Evolutionary conservation across 1,140 invertebrate genomes (phyloP).

Genomic region (Proctacanthus coquilletti): DNA sequence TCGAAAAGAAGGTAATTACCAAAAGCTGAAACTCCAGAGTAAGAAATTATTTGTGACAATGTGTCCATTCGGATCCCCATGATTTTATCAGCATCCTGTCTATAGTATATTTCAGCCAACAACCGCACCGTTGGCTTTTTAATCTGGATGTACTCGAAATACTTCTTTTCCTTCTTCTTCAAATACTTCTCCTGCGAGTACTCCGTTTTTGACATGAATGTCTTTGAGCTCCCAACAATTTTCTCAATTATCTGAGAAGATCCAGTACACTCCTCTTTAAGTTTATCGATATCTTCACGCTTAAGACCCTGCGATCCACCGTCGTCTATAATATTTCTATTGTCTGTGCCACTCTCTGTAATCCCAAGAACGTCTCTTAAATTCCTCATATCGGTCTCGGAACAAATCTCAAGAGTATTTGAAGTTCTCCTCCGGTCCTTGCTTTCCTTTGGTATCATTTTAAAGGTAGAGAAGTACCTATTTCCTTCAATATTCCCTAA

Average conservation of each 20-base stretch:
- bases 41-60: conserved; percentile 69
- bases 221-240: conserved; percentile 77
- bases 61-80: conserved; percentile 69
- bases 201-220: conserved; percentile 73
- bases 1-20: conserved; percentile 76
- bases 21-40: conserved; percentile 60
- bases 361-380: conserved; percentile 36
- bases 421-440: conserved; percentile 34
- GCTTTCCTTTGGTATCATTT: conserved; percentile 45
- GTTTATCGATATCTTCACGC: conserved; percentile 60
- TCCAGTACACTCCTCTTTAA: conserved; percentile 56
- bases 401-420: conserved; percentile 38
- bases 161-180: conserved; percentile 85
- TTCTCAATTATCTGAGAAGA: conserved; percentile 73
- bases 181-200: conserved; percentile 91
- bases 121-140: conserved; percentile 56
- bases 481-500: conserved; percentile 52
- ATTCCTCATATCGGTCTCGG: conserved; percentile 31
- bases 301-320: conserved; percentile 74
- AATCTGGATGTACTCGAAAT: conserved; percentile 62
- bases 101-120: conserved; percentile 64
- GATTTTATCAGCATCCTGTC: conserved; percentile 58
- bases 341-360: conserved; percentile 54
- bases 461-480: conserved; percentile 62
- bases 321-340: conserved; percentile 69